phyloP scores from a whole-genome alignment of 2,113 vertebrate genomes.

The Epinephelus cyanopodus region DNA sequence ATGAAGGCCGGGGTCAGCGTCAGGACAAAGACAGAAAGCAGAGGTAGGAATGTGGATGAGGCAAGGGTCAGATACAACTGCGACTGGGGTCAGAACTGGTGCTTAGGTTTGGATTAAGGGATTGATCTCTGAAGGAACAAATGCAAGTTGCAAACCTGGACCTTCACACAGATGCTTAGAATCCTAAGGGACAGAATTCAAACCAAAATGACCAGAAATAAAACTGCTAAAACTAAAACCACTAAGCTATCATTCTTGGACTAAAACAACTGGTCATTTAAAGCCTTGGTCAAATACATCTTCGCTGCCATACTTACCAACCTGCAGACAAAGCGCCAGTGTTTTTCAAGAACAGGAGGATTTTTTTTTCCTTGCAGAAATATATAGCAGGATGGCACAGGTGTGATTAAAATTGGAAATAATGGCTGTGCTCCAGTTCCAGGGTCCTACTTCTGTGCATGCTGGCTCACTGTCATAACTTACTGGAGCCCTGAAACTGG shows the following conservation, averaged over 20 bases:
- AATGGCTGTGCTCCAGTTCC: neutral
- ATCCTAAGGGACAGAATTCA: too few species aligned
- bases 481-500: neutral
- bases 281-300: neutral
- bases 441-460: neutral
- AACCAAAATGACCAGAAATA: too few species aligned
- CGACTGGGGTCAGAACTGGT: neutral
- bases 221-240: neutral
- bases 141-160: neutral
- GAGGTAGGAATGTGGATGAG: conserved; percentile 26
- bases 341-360: neutral
- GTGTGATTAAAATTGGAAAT: neutral
- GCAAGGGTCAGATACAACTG: neutral
- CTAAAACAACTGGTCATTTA: neutral
- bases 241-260: neutral
- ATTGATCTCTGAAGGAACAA: conserved; percentile 14
- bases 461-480: neutral
- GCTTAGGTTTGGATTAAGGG: conserved; percentile 7
- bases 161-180: too few species aligned
- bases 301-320: neutral
- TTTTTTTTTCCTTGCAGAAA: neutral
- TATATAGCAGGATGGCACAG: neutral
- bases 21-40: neutral
- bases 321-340: neutral
- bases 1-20: conserved; percentile 16